These are phyloP conservation scores for Calliphora vicina DNA, from an alignment of 1,140 invertebrate genomes.

Conservation along the genomic window DNA sequence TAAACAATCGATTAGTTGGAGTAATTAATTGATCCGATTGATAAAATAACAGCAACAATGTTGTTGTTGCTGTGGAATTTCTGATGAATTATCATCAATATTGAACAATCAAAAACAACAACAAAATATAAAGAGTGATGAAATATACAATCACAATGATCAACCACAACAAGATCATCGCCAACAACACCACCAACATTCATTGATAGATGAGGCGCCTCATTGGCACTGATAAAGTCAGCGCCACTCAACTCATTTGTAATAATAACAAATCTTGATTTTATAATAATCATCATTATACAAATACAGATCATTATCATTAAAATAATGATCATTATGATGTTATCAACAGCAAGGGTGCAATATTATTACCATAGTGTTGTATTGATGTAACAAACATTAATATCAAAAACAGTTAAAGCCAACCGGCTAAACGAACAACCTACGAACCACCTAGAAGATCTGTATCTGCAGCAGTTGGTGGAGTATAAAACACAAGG, in stretches of 20 bases:
- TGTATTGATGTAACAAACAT: no score
- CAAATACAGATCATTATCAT: no score
- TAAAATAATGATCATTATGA: no score
- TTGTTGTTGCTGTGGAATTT: no score
- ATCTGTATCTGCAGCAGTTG: no score
- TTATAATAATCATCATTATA: constrained; percentile 10
- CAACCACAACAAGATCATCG: no score
- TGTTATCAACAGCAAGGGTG: no score
- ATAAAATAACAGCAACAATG: constrained; percentile 29
- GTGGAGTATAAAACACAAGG: no score
- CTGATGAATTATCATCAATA: not conserved
- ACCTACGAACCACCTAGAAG: no score
- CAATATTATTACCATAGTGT: no score
- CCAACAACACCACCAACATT: not conserved
- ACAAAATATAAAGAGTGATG: not conserved
- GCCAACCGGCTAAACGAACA: no score
- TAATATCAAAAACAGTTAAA: no score
- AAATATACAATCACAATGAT: not conserved
- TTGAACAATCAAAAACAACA: not conserved
- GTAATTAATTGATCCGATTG: constrained; percentile 41
- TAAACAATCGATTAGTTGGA: constrained; percentile 33
- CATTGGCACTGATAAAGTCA: constrained; percentile 36
- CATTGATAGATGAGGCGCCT: constrained; percentile 41
- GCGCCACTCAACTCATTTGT: constrained; percentile 34
- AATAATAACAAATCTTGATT: not conserved